A percentile compares a stretch with the other conserved stretches of the same genome.
These are phyloP conservation scores for Osmoderma eremita DNA, from an alignment of 2,888 invertebrate genomes.

Conservation along the genomic window DNA sequence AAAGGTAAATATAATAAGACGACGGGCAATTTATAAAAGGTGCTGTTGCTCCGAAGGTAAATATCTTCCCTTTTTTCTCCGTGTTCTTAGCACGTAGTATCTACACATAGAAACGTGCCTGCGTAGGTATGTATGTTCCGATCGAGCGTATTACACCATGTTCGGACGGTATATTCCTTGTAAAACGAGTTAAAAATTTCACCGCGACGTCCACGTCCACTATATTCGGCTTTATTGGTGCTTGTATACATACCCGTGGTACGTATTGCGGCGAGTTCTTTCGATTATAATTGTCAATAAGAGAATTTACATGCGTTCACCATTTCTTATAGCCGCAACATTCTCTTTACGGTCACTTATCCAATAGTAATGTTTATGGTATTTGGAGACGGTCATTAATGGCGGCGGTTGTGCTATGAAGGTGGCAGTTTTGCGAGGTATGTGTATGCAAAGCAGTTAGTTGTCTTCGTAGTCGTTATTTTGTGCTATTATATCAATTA, in stretches of 20 bases:
- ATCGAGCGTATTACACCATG: constrained; percentile 17
- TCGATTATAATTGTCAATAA: constrained; percentile 29
- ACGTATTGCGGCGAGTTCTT: neutral
- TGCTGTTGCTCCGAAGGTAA: constrained; percentile 20
- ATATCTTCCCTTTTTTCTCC: constrained; percentile 7
- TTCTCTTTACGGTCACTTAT: constrained; percentile 25
- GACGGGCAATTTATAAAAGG: constrained; percentile 23
- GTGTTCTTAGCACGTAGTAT: neutral
- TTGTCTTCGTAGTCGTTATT: constrained; percentile 1
- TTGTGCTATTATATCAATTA: constrained; percentile 25
- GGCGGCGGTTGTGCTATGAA: constrained; percentile 11
- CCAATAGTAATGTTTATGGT: constrained; percentile 19
- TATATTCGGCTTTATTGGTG: constrained; percentile 20
- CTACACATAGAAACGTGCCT: too few relatives aligned
- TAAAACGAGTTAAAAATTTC: constrained; percentile 19
- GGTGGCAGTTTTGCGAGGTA: constrained; percentile 19
- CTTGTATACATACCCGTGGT: constrained; percentile 23
- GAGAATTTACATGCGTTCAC: constrained; percentile 25
- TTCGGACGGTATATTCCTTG: constrained; percentile 19
- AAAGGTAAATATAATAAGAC: constrained; percentile 23
- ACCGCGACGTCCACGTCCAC: constrained; percentile 15
- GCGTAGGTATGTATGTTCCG: neutral
- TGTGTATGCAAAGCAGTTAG: constrained; percentile 19
- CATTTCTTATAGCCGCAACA: constrained; percentile 18
- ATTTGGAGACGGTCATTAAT: constrained; percentile 13